Evolutionary conservation across 1,140 invertebrate genomes (phyloP), one percentile per base, ranked within the genome.

Genomic region (Telenomus remus): DNA sequence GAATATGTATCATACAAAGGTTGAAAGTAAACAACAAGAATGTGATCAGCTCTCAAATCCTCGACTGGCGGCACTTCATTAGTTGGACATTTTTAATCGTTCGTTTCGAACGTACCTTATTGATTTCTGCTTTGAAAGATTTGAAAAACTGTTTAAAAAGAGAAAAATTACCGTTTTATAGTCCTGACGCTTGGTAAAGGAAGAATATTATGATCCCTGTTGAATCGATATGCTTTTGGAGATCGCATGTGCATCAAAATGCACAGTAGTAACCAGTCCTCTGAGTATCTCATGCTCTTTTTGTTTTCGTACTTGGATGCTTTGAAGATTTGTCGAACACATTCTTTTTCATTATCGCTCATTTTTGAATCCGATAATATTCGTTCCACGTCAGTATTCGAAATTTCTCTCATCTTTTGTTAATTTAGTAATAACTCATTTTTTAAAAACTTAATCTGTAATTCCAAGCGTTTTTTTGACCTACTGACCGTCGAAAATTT

Each of bases 241-340:
- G 51, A 54, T 9, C 51, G 51, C 34, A 54, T 54, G 15, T 54
- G 34, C 49, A 51, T 51, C 8, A 51, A n/a, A 14, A 51, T 33
- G 12, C 49, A 35, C 37, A 51, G 37, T 34, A 14, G 11, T 6
- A 51, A 4, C 33, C 49, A 51, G n/a, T 51, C 33, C 10, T 51
- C 49, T 1, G 49, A 51, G 12, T 51, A 13, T 12, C 27, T 12
- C n/a, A 13, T 46, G n/a, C 13, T 14, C 15, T 46, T 13, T 1
- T 12, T 13, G 12, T 14, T 46, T 12, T 13, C 15, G 44, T 46
- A 13, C 5, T 46, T 10, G 1, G 12, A n/a, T 14, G 44, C 46
- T 48, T 19, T 48, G 7, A 48, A 48, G 11, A 48, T 48, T 0
- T 27, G 6, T 9, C 9, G 5, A 0, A 48, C 15, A 27, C 8